phyloP scores from a whole-genome alignment of 2,113 vertebrate genomes.

The Uropsilus gracilis region DNA sequence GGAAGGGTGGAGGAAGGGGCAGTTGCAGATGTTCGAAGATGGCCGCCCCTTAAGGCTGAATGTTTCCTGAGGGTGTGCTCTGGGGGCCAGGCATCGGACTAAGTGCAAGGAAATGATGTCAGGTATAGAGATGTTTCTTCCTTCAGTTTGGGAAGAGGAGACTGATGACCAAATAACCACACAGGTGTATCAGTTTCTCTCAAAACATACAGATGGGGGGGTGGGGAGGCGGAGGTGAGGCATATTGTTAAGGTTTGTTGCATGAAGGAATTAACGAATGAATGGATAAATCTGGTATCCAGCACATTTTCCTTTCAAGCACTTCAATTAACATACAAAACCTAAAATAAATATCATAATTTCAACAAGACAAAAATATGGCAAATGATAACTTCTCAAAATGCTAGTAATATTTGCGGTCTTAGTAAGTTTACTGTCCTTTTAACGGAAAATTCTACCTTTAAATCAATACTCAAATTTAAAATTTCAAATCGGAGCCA shows the following conservation, averaged over 20 bases:
- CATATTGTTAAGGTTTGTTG: neutral
- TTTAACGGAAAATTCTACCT: conserved; percentile 30
- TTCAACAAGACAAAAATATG: neutral
- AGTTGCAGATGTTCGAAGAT: neutral
- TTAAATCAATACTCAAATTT: conserved; percentile 22
- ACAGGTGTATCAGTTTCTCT: neutral
- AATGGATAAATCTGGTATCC: neutral
- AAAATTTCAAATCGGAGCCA: neutral
- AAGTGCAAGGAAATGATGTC: neutral
- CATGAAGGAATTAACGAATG: neutral
- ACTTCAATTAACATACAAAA: neutral
- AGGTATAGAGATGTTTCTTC: neutral
- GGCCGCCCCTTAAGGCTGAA: neutral
- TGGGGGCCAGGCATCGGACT: neutral
- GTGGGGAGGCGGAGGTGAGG: neutral
- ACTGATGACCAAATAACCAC: neutral
- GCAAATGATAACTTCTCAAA: neutral
- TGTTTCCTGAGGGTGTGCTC: conserved; percentile 19
- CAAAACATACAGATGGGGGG: neutral
- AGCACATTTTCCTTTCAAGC: neutral
- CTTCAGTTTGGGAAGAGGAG: neutral
- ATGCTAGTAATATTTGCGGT: neutral
- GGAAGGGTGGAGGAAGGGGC: neutral
- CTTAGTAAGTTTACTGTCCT: neutral
- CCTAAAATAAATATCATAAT: neutral